Base-by-base conservation (phyloP, 2,797 vertebrate genomes). In the Dryobates pubescens region DNA sequence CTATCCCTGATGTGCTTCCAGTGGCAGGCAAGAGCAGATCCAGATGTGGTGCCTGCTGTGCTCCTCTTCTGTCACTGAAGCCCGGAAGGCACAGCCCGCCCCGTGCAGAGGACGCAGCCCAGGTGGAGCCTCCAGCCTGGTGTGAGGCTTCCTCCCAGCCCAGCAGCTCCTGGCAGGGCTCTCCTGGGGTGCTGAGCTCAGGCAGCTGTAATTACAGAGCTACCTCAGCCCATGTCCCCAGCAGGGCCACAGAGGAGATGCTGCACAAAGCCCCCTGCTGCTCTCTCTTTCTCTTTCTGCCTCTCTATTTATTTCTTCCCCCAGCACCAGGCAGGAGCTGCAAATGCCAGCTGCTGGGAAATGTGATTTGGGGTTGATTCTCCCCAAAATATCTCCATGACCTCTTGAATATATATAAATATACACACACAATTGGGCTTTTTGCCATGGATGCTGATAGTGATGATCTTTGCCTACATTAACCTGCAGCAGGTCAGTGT, bases 311-410 rank as follows among this genome's bases (percentile, higher is more conserved):
- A 92, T 90, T 92, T 80, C 78, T 75, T 86, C 83, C 63, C 34
- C 92, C 88, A 84, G 90, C 51, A 32, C 81, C 0, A 45, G 49
- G 82, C 78, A 81, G 92, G 88, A 89, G 63, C 83, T 92, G 91
- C 49, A 93, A 96, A 96, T 96, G 94, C 95, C 96, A 96, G 68
- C 84, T 89, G 80, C 91, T 93, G 85, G 85, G 56, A 92, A 94
- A 95, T 49, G 82, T 78, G 92, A 89, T 95, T 95, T 95, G 93
- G 77, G 80, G 96, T 93, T 75, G 91, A 93, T 94, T 90, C 85
- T 26, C 67, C 82, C 91, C 90, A 64, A 92, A 96, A 94, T 97
- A 94, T 90, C 93, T 88, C 73, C 1, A 11, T 92, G 93, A 94
- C 93, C 95, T 85, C 95, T 91, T 26, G 4, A 63, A 14, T 56